Percentiles rank a stretch among this genome's conserved stretches.
Conservation (phyloP, 2,888 invertebrate genomes). For the Synanthedon andrenaeformis region DNA sequence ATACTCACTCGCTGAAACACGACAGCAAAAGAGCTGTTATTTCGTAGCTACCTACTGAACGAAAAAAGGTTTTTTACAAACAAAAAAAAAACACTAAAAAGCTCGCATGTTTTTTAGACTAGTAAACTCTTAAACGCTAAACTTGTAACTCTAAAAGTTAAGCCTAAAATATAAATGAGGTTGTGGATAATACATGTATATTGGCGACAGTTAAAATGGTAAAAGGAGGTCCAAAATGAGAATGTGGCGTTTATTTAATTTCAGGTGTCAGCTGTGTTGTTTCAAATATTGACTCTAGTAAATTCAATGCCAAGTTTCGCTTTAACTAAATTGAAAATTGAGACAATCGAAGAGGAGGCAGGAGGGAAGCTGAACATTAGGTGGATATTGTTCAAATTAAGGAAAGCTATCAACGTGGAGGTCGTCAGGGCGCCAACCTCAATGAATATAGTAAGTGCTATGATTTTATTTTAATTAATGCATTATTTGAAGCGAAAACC, state of each 20-base stretch:
- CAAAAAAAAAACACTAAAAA: too few relatives aligned
- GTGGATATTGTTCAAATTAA: conserved; percentile 81
- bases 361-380: conserved; percentile 73
- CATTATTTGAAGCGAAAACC: background rate
- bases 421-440: conserved; percentile 77
- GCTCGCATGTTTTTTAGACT: too few relatives aligned
- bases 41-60: too few relatives aligned
- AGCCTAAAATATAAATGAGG: too few relatives aligned
- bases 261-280: conserved; percentile 63
- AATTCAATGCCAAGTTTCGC: conserved; percentile 36
- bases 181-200: too few relatives aligned
- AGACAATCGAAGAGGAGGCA: conserved; percentile 35
- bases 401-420: conserved; percentile 83
- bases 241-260: conserved; percentile 4
- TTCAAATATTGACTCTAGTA: conserved; percentile 67
- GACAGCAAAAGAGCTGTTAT: too few relatives aligned
- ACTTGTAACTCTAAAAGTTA: too few relatives aligned
- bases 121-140: too few relatives aligned
- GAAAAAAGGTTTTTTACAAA: too few relatives aligned
- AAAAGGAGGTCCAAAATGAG: too few relatives aligned
- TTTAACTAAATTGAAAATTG: conserved; percentile 24
- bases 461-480: background rate
- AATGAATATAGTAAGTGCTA: conserved; percentile 75
- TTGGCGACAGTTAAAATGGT: too few relatives aligned
- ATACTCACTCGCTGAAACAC: too few relatives aligned